Evolutionary conservation across 2,113 vertebrate genomes (phyloP), one percentile per base, ranked within the genome.

Genomic region (Sturnus vulgaris): DNA sequence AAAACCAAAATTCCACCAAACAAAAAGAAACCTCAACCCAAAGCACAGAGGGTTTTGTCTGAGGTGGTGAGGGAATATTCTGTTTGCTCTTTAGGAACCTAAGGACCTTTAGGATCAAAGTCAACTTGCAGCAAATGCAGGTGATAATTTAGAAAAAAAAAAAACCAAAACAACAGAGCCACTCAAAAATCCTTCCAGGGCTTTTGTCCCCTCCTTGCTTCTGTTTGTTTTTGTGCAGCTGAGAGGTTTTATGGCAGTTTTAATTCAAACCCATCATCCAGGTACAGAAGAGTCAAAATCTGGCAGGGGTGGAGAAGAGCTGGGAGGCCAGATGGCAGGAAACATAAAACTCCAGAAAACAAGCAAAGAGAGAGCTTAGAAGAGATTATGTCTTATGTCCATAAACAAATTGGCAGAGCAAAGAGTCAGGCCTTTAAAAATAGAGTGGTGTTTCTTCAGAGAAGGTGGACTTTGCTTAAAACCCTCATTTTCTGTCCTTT

Each of bases 311-410:
- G 60, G 92, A 81, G 86, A 80, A 39, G 35, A 90, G 40, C 52
- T 71, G 64, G 24, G 42, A 47, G 40, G 40, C 76, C 94, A 97
- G 94, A 95, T 94, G 95, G 86, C 49, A n/a, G 77, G 19, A 81
- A 81, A 64, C 69, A 71, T 90, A 86, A 94, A 93, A 27, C 76
- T 88, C 17, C 52, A 78, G 31, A 63, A 44, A 35, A 20, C 64
- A 78, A 73, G 37, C 47, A 61, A 50, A 91, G 59, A 60, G 40
- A 42, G 78, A 49, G 35, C 59, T 81, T 59, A 39, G 30, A 57
- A 65, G 82, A 70, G 55, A 39, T 92, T 50, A 15, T 72, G 50
- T 93, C 84, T 61, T 35, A 19, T 63, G 44, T 44, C 59, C 30
- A 18, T 78, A 60, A 86, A 78, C 31, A 75, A 68, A 59, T 21